Evolutionary conservation across 2,888 invertebrate genomes (phyloP).

Genomic region (Sesia apiformis): DNA sequence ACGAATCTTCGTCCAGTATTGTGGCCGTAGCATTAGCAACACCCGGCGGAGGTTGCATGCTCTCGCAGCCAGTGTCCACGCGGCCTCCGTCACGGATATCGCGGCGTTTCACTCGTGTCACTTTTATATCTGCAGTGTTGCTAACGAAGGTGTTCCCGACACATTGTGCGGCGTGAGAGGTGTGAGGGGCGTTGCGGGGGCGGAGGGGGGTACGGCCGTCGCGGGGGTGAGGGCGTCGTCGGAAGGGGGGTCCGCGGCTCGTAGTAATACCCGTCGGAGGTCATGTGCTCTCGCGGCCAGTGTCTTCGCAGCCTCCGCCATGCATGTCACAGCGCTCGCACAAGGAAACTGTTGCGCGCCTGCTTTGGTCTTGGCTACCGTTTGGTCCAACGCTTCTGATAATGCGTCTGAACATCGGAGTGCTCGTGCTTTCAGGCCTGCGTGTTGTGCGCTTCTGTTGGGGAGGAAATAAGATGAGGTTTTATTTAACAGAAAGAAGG

Average conservation of each 20-base stretch:
- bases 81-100: constrained; percentile 94
- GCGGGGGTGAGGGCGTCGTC: constrained; percentile 43
- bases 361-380: constrained; percentile 90
- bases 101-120: constrained; percentile 75
- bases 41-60: constrained; percentile 86
- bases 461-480: too few relatives aligned
- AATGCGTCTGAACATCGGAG: constrained; percentile 85
- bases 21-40: constrained; percentile 51
- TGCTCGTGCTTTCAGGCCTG: constrained; percentile 82
- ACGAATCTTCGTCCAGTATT: too few relatives aligned
- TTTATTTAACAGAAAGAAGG: too few relatives aligned
- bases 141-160: constrained; percentile 35
- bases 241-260: constrained; percentile 75
- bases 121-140: constrained; percentile 51
- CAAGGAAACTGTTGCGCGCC: constrained; percentile 95
- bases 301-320: constrained; percentile 93
- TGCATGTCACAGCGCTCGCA: constrained; percentile 91
- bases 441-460: constrained; percentile 82
- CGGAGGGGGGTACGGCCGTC: constrained; percentile 43
- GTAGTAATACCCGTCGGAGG: constrained; percentile 82
- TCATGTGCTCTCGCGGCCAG: constrained; percentile 89
- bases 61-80: constrained; percentile 88
- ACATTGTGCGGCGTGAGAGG: constrained; percentile 30
- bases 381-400: constrained; percentile 86
- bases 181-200: constrained; percentile 52